A percentile compares a stretch with the other conserved stretches of the same genome.
Evolutionary conservation across 2,113 vertebrate species (phyloP).

Genomic region (Crocuta crocuta): DNA sequence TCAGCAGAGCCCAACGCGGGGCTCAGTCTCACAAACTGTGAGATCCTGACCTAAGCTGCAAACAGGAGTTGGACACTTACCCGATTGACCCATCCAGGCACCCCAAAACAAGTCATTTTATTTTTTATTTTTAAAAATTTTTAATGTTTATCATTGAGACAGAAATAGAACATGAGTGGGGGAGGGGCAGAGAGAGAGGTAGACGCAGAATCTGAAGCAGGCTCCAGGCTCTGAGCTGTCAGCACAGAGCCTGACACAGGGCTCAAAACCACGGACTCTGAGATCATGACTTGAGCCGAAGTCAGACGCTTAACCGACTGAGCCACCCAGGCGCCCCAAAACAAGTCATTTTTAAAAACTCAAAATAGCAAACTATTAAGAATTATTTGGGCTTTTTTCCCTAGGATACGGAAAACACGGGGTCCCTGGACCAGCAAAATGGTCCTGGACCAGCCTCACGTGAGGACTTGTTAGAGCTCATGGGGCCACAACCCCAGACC

Average conservation of each 20-base stretch:
- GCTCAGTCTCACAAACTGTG: not conserved
- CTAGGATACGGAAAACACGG: not conserved
- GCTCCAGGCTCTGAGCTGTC: not conserved
- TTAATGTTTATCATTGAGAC: no score
- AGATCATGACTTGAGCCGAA: not conserved
- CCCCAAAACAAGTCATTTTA: not conserved
- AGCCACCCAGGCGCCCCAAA: not conserved
- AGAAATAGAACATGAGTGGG: no score
- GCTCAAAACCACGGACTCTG: not conserved
- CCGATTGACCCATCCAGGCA: not conserved
- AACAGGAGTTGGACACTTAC: not conserved
- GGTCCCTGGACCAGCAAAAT: not conserved
- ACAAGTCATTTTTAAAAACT: constrained; percentile 42
- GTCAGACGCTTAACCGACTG: not conserved
- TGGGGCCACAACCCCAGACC: not conserved
- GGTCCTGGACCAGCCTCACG: not conserved
- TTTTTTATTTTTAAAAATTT: no score
- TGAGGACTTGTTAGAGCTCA: not conserved
- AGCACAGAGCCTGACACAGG: fast-evolving
- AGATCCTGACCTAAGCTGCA: not conserved
- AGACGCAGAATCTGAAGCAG: not conserved
- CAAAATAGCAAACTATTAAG: not conserved
- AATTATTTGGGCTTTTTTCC: not conserved
- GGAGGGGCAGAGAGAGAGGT: not conserved
- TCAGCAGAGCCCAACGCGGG: fast-evolving